Base-by-base conservation (phyloP, 2,888 invertebrate species). In the Corbicula japonica region DNA sequence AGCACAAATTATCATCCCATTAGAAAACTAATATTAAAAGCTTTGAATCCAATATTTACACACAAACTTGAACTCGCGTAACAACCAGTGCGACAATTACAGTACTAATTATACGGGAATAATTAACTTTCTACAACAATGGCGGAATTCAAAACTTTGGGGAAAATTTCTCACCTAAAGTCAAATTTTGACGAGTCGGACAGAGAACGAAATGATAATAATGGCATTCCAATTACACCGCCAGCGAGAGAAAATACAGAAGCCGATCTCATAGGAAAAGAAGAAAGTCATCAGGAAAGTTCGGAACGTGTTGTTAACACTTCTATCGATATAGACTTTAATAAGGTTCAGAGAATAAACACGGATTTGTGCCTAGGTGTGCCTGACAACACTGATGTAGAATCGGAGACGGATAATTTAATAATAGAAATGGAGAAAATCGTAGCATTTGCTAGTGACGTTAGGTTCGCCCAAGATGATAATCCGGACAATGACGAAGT, bases 221-320 rank as follows among this genome's bases (percentile, higher is more conserved):
- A 26, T 38, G 70, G 66, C 18, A 46, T 32, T 23, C 56, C 54
- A 18, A 41, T 76, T 3, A 76, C 76, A 63, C 80, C 75, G 15
- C 80, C 80, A 15, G 80, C 80, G 6, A 21, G 76, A 35, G 75
- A 66, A 56, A 80, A 76, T 26, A 68, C 72, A 0, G 66, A 30
- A 35, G 44, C 21, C n/a, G 68, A 70, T 26, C 23, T 38, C 4
- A 30, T 50, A 2, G 18, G 12, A 34, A 21, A 46, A 63, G 38
- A 12, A 21, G 28, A 1, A 15, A 44, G 32, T 23, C 48, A 21
- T 3, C 35, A 35, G 8, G 58, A 58, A 21, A 6, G 30, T 35
- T n/a, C 38, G 3, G 23, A n/a, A 35, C 34, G 10, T 15, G 15
- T 58, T 35, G 32, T 26, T 2, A n/a, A 58, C 30, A 3, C 58